Conservation (phyloP, 1,140 invertebrate species). For the Lethocerus indicus region DNA sequence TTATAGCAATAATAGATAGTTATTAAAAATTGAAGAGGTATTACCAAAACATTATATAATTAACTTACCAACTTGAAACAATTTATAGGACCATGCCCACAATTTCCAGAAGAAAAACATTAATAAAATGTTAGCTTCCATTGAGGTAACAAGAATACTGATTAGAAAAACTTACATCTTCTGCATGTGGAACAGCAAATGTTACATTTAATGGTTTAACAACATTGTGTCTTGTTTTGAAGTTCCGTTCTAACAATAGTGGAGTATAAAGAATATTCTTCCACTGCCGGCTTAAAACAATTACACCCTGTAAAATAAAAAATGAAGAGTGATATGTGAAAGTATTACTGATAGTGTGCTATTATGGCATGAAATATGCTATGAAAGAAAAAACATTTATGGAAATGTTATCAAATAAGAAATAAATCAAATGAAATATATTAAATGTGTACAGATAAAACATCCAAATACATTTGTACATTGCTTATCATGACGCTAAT, state of each 20-base stretch:
- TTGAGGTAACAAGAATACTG: background rate
- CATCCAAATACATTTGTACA: too few relatives aligned
- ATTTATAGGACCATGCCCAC: background rate
- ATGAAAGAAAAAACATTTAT: conserved; percentile 15
- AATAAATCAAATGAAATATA: background rate
- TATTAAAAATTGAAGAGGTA: background rate
- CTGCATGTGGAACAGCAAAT: conserved; percentile 65
- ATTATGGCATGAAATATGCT: too few relatives aligned
- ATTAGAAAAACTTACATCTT: conserved; percentile 39
- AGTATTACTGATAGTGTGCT: too few relatives aligned
- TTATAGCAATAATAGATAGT: conserved; percentile 7
- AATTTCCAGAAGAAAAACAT: background rate
- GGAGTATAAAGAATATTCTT: conserved; percentile 93
- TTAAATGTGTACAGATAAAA: too few relatives aligned
- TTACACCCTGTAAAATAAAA: conserved; percentile 48
- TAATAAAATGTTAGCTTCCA: background rate
- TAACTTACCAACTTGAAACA: conserved; percentile 6
- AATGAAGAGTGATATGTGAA: too few relatives aligned
- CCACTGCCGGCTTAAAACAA: conserved; percentile 87
- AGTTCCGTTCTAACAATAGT: conserved; percentile 72
- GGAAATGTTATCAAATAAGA: background rate
- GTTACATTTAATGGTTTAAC: conserved; percentile 72
- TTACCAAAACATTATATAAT: conserved; percentile 3
- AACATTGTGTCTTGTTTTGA: conserved; percentile 52
- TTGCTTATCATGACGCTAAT: too few relatives aligned